Evolutionary conservation across 2,888 invertebrate genomes (phyloP).

Genomic region (Orthosia gracilis): DNA sequence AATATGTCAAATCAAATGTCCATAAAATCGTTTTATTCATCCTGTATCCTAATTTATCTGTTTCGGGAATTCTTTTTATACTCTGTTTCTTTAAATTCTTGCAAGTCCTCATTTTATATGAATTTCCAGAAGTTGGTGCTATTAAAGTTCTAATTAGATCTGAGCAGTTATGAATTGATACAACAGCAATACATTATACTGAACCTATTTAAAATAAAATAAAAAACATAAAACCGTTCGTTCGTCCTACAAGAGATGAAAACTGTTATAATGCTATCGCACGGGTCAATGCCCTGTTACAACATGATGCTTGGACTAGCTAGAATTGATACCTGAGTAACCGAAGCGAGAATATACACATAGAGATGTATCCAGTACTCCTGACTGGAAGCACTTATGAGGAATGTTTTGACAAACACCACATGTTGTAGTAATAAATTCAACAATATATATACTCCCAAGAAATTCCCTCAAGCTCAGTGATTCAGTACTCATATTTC

Average conservation of each 20-base stretch:
- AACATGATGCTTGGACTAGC: constrained; percentile 13
- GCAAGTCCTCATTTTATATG: not conserved
- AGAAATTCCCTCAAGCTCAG: not conserved
- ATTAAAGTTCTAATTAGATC: constrained; percentile 24
- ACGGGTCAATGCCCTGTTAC: constrained; percentile 54
- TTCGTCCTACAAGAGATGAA: constrained; percentile 2
- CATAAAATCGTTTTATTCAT: not conserved
- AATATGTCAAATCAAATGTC: not conserved
- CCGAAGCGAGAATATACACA: constrained; percentile 17
- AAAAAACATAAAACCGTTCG: not conserved
- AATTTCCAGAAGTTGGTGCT: not conserved
- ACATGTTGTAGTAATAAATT: constrained; percentile 7
- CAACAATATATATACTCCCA: not conserved
- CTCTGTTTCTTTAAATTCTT: constrained; percentile 12
- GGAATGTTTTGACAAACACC: constrained; percentile 9
- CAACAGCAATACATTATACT: not conserved
- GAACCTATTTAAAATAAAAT: constrained; percentile 4
- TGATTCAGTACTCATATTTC: not conserved
- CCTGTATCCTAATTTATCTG: constrained; percentile 26
- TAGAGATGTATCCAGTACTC: not conserved
- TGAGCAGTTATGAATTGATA: no score
- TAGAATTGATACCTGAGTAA: constrained; percentile 29
- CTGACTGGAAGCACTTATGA: constrained; percentile 1
- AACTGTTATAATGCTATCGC: constrained; percentile 19
- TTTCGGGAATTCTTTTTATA: constrained; percentile 3